phyloP scores from a whole-genome alignment of 2,113 vertebrate species.

The Astatotilapia flaviijosephi region DNA sequence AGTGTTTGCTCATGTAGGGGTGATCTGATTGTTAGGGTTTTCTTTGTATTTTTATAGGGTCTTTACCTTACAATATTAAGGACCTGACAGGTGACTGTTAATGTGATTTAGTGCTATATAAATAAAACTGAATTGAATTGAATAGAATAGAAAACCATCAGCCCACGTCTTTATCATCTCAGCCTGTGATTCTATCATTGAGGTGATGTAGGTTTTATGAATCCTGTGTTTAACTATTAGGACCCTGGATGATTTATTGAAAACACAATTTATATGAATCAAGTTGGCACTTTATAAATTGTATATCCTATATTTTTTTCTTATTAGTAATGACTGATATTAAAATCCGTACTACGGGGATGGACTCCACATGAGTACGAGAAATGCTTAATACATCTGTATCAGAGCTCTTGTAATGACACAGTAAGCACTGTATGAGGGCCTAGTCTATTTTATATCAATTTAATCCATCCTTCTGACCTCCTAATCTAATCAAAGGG shows the following conservation, averaged over 20 bases:
- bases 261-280: background rate
- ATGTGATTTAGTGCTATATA: background rate
- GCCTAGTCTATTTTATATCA: slow-evolving; percentile 32
- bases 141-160: background rate
- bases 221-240: background rate
- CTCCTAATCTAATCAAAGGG: slow-evolving; percentile 60
- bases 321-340: background rate
- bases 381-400: background rate
- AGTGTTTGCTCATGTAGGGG: background rate
- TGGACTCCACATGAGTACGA: background rate
- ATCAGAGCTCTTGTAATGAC: slow-evolving; percentile 19
- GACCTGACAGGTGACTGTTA: background rate
- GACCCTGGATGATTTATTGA: background rate
- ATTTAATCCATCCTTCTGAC: slow-evolving; percentile 43
- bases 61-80: background rate
- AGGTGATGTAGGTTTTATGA: background rate
- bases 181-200: background rate
- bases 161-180: background rate
- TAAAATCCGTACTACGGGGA: background rate
- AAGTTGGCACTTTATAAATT: background rate
- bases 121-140: background rate
- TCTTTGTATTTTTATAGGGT: background rate
- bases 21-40: background rate
- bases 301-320: background rate
- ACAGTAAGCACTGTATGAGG: slow-evolving; percentile 7